Evolutionary conservation across 2,888 invertebrate species (phyloP).

Genomic region (Aphodius sticticus): DNA sequence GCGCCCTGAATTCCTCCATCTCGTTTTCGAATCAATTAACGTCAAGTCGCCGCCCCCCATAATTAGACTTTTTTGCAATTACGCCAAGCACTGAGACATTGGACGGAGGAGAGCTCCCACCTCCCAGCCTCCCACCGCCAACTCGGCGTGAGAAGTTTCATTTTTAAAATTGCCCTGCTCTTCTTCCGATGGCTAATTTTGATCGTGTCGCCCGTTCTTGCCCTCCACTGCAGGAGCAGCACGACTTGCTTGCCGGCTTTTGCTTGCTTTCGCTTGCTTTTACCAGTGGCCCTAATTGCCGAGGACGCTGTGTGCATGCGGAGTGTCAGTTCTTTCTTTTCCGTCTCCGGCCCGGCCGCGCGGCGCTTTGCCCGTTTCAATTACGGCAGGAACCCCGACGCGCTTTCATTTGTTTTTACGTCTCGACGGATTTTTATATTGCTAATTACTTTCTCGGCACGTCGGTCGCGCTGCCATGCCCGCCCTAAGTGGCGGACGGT

Average conservation of each 20-base stretch:
- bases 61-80: constrained; percentile 60
- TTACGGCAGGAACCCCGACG: constrained; percentile 44
- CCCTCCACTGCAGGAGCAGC: neutral
- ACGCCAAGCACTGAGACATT: constrained; percentile 49
- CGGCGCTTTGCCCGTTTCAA: constrained; percentile 49
- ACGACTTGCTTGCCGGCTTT: neutral
- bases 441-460: constrained; percentile 62
- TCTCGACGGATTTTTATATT: constrained; percentile 62
- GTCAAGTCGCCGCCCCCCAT: constrained; percentile 56
- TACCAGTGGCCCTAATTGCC: constrained; percentile 51
- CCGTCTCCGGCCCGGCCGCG: constrained; percentile 36
- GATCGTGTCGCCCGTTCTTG: constrained; percentile 47
- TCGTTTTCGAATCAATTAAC: constrained; percentile 61
- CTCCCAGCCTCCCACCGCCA: too few species aligned
- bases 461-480: constrained; percentile 40
- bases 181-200: constrained; percentile 56
- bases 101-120: constrained; percentile 15
- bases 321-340: constrained; percentile 55
- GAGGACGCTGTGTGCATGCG: constrained; percentile 34
- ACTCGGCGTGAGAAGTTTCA: constrained; percentile 48
- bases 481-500: neutral
- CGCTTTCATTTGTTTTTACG: constrained; percentile 60
- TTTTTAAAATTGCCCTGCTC: constrained; percentile 59
- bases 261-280: too few species aligned
- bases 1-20: constrained; percentile 38